These are phyloP conservation scores for Drosophila bocqueti DNA, from an alignment of 1,140 invertebrate genomes.

Conservation along the genomic window DNA sequence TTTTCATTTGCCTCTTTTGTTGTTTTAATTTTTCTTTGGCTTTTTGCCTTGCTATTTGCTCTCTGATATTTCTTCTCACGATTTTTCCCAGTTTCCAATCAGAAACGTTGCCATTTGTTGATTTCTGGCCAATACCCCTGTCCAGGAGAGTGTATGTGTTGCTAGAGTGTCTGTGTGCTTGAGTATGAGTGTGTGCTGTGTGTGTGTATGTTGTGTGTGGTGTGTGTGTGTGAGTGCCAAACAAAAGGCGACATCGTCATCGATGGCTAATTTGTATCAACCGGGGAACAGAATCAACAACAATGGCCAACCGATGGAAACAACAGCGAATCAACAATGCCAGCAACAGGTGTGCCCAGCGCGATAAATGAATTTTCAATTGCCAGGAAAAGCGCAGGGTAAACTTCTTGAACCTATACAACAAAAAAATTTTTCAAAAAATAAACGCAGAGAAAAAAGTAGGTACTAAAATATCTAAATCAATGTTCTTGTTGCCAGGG, in stretches of 20 bases:
- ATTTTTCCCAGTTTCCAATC: conserved; percentile 18
- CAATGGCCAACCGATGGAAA: conserved; percentile 25
- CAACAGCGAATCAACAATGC: conserved; percentile 10
- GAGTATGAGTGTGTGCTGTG: neutral
- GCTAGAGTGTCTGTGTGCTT: neutral
- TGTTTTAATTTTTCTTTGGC: conserved; percentile 3
- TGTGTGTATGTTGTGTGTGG: neutral
- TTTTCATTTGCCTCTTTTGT: conserved; percentile 1
- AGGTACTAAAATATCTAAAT: neutral
- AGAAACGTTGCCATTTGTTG: conserved; percentile 22
- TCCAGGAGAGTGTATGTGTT: neutral
- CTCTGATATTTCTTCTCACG: neutral
- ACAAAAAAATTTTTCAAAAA: neutral
- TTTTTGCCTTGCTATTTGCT: neutral
- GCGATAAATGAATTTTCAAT: conserved; percentile 16
- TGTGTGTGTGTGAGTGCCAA: conserved; percentile 1
- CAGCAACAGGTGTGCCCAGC: neutral
- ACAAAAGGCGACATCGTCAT: conserved; percentile 35
- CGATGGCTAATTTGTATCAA: conserved; percentile 41
- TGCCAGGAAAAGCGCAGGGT: neutral
- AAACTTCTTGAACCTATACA: neutral
- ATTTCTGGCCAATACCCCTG: conserved; percentile 16
- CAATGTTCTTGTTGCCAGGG: neutral
- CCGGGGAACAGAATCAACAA: conserved; percentile 17
- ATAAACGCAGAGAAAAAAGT: neutral